These are phyloP conservation scores for Cephus runcator DNA, from an alignment of 2,888 invertebrate species.

Conservation along the genomic window DNA sequence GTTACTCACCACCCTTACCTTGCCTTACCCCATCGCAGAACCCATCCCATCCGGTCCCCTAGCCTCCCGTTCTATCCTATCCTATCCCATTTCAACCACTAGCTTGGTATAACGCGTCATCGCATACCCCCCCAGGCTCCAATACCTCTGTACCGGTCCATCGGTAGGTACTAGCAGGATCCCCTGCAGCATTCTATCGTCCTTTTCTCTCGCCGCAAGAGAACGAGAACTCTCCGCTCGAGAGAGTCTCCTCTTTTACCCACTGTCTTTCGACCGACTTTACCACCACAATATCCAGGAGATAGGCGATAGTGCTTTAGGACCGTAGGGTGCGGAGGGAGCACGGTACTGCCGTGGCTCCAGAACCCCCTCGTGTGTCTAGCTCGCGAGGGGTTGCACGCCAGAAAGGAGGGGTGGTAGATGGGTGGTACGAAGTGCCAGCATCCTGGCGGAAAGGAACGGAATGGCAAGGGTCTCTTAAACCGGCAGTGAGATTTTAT, in stretches of 20 bases:
- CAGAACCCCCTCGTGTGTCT: slow-evolving; percentile 10
- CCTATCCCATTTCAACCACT: slow-evolving; percentile 14
- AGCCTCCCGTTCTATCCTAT: slow-evolving; percentile 17
- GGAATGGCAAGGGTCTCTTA: slow-evolving; percentile 33
- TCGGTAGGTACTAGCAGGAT: background rate
- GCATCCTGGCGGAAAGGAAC: slow-evolving; percentile 12
- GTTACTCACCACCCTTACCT: slow-evolving; percentile 8
- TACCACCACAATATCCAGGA: background rate
- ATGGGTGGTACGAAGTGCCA: slow-evolving; percentile 11
- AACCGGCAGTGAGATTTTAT: slow-evolving; percentile 56
- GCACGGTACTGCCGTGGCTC: background rate
- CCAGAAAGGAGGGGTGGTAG: background rate
- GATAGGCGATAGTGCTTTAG: background rate
- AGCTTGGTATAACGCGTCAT: slow-evolving; percentile 1
- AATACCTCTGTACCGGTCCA: background rate
- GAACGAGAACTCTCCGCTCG: background rate
- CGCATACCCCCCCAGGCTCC: background rate
- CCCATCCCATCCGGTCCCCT: slow-evolving; percentile 15
- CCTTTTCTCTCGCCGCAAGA: background rate
- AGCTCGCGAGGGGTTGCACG: slow-evolving; percentile 20
- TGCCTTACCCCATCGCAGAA: background rate
- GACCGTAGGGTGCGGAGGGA: background rate
- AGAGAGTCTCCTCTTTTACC: background rate
- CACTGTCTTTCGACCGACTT: background rate
- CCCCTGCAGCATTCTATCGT: background rate